A percentile compares a stretch with the other conserved stretches of the same genome.
phyloP scores from a whole-genome alignment of 2,113 vertebrate species.

The Callipepla californica region DNA sequence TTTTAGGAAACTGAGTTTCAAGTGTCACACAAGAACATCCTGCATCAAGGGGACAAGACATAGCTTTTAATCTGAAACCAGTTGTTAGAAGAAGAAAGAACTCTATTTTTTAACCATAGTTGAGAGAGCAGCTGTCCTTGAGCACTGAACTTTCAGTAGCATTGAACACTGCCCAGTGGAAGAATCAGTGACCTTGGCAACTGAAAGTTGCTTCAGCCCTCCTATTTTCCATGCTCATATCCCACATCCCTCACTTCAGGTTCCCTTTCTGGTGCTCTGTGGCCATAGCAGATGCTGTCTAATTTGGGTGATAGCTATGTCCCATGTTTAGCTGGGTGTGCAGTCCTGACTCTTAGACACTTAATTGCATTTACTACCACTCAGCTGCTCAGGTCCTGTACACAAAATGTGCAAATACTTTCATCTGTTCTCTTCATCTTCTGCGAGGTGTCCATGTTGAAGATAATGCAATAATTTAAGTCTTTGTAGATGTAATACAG shows the following conservation, averaged over 20 bases:
- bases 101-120: background rate
- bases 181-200: background rate
- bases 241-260: background rate
- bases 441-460: background rate
- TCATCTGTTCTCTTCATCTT: background rate
- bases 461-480: background rate
- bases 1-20: slow-evolving; percentile 6
- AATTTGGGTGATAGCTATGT: background rate
- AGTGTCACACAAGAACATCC: background rate
- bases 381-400: background rate
- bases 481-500: background rate
- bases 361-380: background rate
- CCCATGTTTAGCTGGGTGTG: background rate
- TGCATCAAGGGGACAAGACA: background rate
- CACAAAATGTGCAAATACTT: background rate
- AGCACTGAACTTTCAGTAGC: background rate
- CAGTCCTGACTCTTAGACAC: background rate
- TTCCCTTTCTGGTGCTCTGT: background rate
- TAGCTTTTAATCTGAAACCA: slow-evolving; percentile 35
- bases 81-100: slow-evolving; percentile 8
- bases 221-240: background rate
- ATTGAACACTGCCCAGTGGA: background rate
- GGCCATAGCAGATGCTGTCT: background rate
- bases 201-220: background rate
- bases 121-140: background rate